Evolutionary conservation across 2,113 vertebrate species (phyloP).

Genomic region (Thinocorus orbignyianus): DNA sequence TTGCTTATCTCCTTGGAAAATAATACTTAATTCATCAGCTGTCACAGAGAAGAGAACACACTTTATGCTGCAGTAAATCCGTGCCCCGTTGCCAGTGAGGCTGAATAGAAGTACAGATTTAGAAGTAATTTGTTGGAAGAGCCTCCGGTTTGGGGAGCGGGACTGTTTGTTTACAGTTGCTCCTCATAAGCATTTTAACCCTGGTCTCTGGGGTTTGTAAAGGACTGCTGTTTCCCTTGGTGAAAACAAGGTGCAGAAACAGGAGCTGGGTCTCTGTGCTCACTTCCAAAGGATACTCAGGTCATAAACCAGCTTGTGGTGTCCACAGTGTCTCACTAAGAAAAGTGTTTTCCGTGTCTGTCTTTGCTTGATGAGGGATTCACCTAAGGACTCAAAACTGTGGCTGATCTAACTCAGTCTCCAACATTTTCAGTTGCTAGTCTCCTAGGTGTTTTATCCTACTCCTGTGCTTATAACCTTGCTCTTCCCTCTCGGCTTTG

Average conservation of each 20-base stretch:
- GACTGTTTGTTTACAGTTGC: neutral
- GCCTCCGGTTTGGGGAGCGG: neutral
- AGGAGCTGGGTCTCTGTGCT: fast-evolving
- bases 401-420: neutral
- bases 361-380: neutral
- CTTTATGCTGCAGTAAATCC: neutral
- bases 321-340: neutral
- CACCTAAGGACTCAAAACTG: neutral
- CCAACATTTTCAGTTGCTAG: neutral
- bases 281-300: neutral
- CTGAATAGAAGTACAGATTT: neutral
- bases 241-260: neutral
- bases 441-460: neutral
- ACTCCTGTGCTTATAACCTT: neutral
- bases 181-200: neutral
- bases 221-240: neutral
- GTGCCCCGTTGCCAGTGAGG: neutral
- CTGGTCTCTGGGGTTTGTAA: neutral
- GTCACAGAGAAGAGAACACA: neutral
- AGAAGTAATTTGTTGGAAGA: neutral
- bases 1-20: conserved; percentile 14
- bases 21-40: neutral
- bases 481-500: neutral
- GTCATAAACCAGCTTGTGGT: neutral
- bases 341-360: fast-evolving